Base-by-base conservation (phyloP, 1,140 invertebrate genomes). In the Elymnias hypermnestra region DNA sequence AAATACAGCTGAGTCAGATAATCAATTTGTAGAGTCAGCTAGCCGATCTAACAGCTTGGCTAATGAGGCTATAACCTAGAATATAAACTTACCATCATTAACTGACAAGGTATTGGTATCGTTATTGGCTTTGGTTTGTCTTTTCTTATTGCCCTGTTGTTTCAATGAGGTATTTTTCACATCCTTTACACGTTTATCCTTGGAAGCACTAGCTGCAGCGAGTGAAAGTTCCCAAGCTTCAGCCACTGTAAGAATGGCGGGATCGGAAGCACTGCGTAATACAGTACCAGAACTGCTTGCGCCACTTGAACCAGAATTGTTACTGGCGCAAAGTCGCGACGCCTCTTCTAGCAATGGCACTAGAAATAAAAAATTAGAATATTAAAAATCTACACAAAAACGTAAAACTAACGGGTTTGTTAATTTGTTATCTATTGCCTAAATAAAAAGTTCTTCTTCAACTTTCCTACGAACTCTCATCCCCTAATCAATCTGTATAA, bases 181-280 rank as follows among this genome's bases (percentile, higher is more conserved):
- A 71, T 94, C 92, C 63, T 94, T 94, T 15, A 91, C 89, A 26
- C 94, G 89, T 79, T 95, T 95, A 72, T 94, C 94, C 79, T 94
- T 94, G 22, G 93, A 93, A 2, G 92, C 93, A 43, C 92, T 92
- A 29, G 93, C 94, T 31, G 94, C 94, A 8, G 93, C 93, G 17
- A 94, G 90, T 47, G 92, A 93, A 2, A 96, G 79, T 57, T 86
- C 85, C 83, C 83, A 87, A 4, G 78, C 72, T 42, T 85, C 85
- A 0, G 79, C 73, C 29, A 85, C 85, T 4, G 73, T 74, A 37
- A 73, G 64, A 21, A 83, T 72, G 52, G 75, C 75, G 3, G 75
- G 67, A 47, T 81, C 77, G 2, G 75, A 81, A 1, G 76, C 75
- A 29, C 72, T 78, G 41, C 73, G 69, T 6, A 73, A 47, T 1